Evolutionary conservation across 2,888 invertebrate species (phyloP).

Genomic region (Sphaeridia pumilis): DNA sequence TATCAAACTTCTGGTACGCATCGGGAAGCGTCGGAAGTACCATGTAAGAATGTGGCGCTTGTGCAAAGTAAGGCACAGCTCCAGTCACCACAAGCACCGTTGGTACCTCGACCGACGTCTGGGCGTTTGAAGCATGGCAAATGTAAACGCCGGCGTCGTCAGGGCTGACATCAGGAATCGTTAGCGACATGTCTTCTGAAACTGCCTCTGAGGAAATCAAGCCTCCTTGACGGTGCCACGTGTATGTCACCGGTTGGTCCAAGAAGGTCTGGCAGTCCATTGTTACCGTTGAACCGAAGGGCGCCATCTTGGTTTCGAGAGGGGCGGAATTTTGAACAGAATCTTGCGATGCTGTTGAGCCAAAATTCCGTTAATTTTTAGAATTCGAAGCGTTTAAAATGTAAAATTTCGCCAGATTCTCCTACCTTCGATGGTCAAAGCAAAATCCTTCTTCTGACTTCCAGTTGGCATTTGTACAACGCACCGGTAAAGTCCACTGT

Average conservation of each 20-base stretch:
- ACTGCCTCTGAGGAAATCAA: slow-evolving; percentile 50
- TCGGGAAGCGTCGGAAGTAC: slow-evolving; percentile 63
- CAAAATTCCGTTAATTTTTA: not conserved
- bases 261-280: slow-evolving; percentile 59
- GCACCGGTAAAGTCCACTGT: slow-evolving; percentile 59
- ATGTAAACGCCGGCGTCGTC: slow-evolving; percentile 80
- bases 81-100: slow-evolving; percentile 67
- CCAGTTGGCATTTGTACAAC: slow-evolving; percentile 47
- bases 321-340: slow-evolving; percentile 35
- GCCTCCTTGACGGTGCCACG: slow-evolving; percentile 65
- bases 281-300: slow-evolving; percentile 45
- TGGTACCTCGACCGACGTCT: slow-evolving; percentile 55
- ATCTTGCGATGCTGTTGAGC: slow-evolving; percentile 26
- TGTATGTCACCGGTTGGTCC: slow-evolving; percentile 52
- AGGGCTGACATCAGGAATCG: slow-evolving; percentile 55
- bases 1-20: slow-evolving; percentile 66
- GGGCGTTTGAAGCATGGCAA: slow-evolving; percentile 60
- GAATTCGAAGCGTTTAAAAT: no score
- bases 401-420: no score
- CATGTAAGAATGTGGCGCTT: slow-evolving; percentile 66
- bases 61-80: slow-evolving; percentile 74
- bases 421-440: slow-evolving; percentile 49
- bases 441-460: slow-evolving; percentile 48
- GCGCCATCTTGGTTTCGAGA: slow-evolving; percentile 48
- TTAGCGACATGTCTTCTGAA: slow-evolving; percentile 44